Conservation (phyloP, 2,888 invertebrate species). For the Noctua janthina region DNA sequence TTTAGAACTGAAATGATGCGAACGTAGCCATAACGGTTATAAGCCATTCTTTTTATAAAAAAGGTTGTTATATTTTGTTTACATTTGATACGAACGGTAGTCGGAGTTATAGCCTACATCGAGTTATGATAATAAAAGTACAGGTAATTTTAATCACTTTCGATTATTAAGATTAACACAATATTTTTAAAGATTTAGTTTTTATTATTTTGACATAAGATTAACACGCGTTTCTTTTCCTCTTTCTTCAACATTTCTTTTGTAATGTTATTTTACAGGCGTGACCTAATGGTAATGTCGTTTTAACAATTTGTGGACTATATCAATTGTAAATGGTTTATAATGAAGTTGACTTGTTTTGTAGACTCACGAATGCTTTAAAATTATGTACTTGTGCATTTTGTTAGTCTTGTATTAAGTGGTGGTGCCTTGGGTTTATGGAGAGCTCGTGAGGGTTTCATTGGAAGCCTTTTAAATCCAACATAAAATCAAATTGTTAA, state of each 20-base stretch:
- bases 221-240: slow-evolving; percentile 81
- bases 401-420: slow-evolving; percentile 81
- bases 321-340: slow-evolving; percentile 71
- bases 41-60: slow-evolving; percentile 76
- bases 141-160: slow-evolving; percentile 86
- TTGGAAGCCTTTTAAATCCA: not conserved
- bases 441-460: not conserved
- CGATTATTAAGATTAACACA: slow-evolving; percentile 82
- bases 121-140: slow-evolving; percentile 89
- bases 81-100: slow-evolving; percentile 85
- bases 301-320: slow-evolving; percentile 57
- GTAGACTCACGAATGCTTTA: slow-evolving; percentile 76
- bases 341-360: slow-evolving; percentile 70
- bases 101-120: slow-evolving; percentile 85
- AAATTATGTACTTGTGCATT: slow-evolving; percentile 83
- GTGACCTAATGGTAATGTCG: slow-evolving; percentile 58
- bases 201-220: slow-evolving; percentile 83
- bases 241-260: slow-evolving; percentile 72
- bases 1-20: slow-evolving; percentile 70
- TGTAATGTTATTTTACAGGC: slow-evolving; percentile 67
- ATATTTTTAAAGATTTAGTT: slow-evolving; percentile 84
- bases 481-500: slow-evolving; percentile 12
- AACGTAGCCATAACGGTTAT: slow-evolving; percentile 74
- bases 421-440: slow-evolving; percentile 17
- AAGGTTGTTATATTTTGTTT: slow-evolving; percentile 83